phyloP scores from a whole-genome alignment of 2,113 vertebrate genomes.

The Prionailurus bengalensis region DNA sequence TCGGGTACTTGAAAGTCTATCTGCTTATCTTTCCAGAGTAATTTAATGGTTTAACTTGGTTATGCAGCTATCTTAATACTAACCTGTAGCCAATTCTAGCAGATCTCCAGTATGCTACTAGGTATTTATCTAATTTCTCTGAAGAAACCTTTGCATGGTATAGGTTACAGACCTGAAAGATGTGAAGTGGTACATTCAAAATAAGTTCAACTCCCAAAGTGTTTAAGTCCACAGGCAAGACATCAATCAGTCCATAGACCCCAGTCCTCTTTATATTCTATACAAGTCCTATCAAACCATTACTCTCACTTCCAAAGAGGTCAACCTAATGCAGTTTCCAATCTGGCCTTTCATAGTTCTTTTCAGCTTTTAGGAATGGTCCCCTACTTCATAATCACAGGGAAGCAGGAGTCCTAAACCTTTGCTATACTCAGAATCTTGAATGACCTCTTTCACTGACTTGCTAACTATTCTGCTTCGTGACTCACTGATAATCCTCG shows the following conservation, averaged over 20 bases:
- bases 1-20: conserved; percentile 74
- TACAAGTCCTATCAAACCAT: not conserved
- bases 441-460: not conserved
- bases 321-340: not conserved
- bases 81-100: conserved; percentile 6
- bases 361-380: not conserved
- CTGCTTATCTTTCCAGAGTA: conserved; percentile 73
- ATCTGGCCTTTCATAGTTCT: not conserved
- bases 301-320: not conserved
- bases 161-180: conserved; percentile 3
- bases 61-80: not conserved
- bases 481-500: not conserved
- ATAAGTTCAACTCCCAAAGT: not conserved
- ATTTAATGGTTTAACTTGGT: not conserved
- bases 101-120: conserved; percentile 2
- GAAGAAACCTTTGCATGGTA: not conserved
- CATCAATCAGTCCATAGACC: not conserved
- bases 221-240: not conserved
- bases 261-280: not conserved
- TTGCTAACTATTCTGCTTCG: not conserved
- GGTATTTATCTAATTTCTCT: conserved; percentile 12
- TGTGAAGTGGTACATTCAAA: not conserved
- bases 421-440: not conserved
- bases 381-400: not conserved
- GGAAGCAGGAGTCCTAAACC: not conserved